Conservation (phyloP, 2,797 vertebrate genomes). For the Myoxocephalus aenaeus region DNA sequence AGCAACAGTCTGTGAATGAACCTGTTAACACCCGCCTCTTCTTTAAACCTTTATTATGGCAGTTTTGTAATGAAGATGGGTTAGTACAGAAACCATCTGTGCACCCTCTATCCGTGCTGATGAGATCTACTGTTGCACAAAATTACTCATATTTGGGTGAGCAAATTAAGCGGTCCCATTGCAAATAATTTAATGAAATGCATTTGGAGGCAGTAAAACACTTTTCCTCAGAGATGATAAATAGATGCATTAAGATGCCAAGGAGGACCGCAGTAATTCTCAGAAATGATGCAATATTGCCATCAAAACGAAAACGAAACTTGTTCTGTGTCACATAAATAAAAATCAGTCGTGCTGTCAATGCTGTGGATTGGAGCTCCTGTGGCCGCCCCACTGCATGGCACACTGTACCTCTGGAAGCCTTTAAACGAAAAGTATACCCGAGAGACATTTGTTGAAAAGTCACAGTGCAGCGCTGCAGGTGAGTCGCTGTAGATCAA, state of each 20-base stretch:
- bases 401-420: not conserved
- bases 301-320: not conserved
- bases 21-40: not conserved
- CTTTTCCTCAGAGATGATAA: not conserved
- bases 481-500: slow-evolving; percentile 3
- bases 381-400: not conserved
- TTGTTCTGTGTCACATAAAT: not conserved
- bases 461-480: not conserved
- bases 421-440: not conserved
- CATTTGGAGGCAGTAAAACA: slow-evolving; percentile 14
- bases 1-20: not conserved
- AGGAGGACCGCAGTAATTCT: not conserved
- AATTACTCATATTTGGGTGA: not conserved
- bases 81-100: not conserved
- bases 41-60: slow-evolving; percentile 2
- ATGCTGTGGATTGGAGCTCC: not conserved
- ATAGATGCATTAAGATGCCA: not conserved
- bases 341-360: not conserved
- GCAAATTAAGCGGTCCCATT: not conserved
- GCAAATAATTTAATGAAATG: slow-evolving; percentile 11
- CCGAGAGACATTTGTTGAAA: not conserved
- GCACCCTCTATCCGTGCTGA: not conserved
- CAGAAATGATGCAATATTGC: not conserved
- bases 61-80: not conserved
- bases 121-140: not conserved